Evolutionary conservation across 2,888 invertebrate species (phyloP), one percentile per base, ranked within the genome.

Genomic region (Eupithecia subumbrata): DNA sequence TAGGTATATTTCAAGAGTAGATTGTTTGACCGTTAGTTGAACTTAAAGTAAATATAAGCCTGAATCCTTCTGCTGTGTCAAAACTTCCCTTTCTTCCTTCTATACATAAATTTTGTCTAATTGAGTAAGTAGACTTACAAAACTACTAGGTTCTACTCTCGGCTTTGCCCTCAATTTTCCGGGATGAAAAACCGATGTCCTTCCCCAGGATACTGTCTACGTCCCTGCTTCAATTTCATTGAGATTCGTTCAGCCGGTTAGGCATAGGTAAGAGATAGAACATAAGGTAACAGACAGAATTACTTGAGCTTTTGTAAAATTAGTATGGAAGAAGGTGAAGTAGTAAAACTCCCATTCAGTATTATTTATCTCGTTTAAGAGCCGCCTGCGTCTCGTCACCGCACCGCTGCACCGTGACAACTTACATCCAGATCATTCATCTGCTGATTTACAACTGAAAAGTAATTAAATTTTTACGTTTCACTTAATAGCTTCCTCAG

Each of bases 391-490:
- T 34, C 75, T 76, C 80, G 70, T 84, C 84, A 71, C 68, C n/a
- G n/a, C n/a, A n/a, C n/a, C n/a, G n/a, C n/a, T n/a, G n/a, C n/a
- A n/a, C n/a, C 71, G 63, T 77, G 83, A 83, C 84, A 81, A 78
- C 79, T 78, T 75, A 80, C 79, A 79, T 79, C 78, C 78, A 80
- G 76, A 77, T 76, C 77, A 73, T 76, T 80, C 77, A 67, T 76
- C 76, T 73, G 75, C 76, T 80, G 83, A 83, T 83, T 83, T 83
- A 83, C 82, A 81, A 79, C 80, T 78, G 56, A 43, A 78, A 82
- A 81, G 80, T 80, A 82, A 83, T 83, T 83, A 83, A 82, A 83
- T 76, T 82, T 82, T 83, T 80, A 83, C 79, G 80, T 80, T 80
- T 78, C 78, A 80, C 80, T 83, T 83, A 83, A 83, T 81, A 76